Percentiles rank a stretch among this genome's conserved stretches.
These are phyloP conservation scores for Arvicanthis niloticus DNA, from an alignment of 2,113 vertebrate species.

Conservation along the genomic window DNA sequence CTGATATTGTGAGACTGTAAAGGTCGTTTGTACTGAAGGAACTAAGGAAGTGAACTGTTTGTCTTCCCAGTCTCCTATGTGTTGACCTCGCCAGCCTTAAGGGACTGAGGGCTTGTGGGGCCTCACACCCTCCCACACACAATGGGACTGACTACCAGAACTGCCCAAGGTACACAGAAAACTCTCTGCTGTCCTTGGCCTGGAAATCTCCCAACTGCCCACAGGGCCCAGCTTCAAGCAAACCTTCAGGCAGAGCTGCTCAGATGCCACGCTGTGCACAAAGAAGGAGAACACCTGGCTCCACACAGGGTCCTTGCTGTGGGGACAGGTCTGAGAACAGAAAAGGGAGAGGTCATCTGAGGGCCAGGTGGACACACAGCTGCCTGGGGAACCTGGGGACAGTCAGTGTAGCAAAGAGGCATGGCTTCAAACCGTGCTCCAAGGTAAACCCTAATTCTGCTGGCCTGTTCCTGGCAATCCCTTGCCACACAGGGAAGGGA, in stretches of 20 bases:
- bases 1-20: not conserved
- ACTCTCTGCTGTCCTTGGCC: not conserved
- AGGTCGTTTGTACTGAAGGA: not conserved
- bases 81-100: not conserved
- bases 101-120: not conserved
- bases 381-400: not conserved
- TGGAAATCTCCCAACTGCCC: not conserved
- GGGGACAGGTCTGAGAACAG: conserved; percentile 88
- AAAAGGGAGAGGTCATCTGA: not conserved
- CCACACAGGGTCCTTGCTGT: conserved; percentile 94
- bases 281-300: conserved; percentile 97
- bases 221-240: not conserved
- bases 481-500: not conserved
- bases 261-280: conserved; percentile 88
- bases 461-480: not conserved
- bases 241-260: conserved; percentile 94
- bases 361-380: not conserved
- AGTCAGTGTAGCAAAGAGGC: not conserved
- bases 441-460: not conserved
- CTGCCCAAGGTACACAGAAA: not conserved
- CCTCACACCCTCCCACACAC: not conserved
- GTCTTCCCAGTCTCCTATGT: not conserved
- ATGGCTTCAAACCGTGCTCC: not conserved
- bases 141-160: not conserved
- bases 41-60: not conserved